Evolutionary conservation across 2,797 vertebrate genomes (phyloP).

Genomic region (Muscicapa comitata): DNA sequence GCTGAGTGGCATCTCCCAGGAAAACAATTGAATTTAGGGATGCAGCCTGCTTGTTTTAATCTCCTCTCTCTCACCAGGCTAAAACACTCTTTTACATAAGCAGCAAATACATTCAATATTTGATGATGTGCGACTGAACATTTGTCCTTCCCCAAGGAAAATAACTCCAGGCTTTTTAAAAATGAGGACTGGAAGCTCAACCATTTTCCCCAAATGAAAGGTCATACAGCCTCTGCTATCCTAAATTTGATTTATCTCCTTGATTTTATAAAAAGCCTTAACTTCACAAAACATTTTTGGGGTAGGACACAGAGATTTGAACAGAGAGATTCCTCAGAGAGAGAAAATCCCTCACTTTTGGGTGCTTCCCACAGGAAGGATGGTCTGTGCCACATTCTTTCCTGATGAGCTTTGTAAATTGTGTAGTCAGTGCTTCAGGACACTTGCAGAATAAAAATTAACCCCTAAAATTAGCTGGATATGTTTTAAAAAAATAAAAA

Average conservation of each 20-base stretch:
- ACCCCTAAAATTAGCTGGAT: not conserved
- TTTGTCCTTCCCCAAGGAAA: slow-evolving; percentile 24
- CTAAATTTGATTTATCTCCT: not conserved
- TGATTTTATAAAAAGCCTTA: not conserved
- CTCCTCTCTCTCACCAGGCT: not conserved
- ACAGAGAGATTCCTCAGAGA: not conserved
- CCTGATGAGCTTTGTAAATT: not conserved
- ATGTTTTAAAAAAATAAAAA: too few relatives aligned
- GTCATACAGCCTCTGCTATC: not conserved
- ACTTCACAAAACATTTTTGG: not conserved
- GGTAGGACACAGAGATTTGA: not conserved
- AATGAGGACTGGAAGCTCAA: not conserved
- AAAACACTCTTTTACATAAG: slow-evolving; percentile 22
- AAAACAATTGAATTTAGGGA: slow-evolving; percentile 37
- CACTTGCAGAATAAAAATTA: not conserved
- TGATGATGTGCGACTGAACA: not conserved
- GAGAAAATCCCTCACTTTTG: not conserved
- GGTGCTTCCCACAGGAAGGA: not conserved
- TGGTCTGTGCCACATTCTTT: accelerated
- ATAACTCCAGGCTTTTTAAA: not conserved
- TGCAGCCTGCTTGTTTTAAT: slow-evolving; percentile 1
- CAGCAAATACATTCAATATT: not conserved
- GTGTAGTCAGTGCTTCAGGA: not conserved
- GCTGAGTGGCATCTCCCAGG: not conserved
- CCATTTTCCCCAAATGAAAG: not conserved